Evolutionary conservation across 2,797 vertebrate species (phyloP).

Genomic region (Propithecus deckenii): DNA sequence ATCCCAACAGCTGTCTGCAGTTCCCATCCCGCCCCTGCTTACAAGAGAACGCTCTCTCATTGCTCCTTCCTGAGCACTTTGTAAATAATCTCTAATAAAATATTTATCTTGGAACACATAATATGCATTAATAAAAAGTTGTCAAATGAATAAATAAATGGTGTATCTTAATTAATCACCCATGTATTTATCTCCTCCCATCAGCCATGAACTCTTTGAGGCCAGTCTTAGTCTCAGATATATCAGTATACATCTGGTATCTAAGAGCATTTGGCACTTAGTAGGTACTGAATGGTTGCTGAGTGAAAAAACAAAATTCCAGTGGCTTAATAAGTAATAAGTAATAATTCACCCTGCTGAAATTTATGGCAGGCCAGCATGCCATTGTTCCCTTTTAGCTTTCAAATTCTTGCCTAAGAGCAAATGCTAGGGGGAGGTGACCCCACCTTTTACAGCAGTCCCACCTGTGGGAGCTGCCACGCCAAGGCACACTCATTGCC

Average conservation of each 20-base stretch:
- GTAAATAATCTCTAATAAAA: not conserved
- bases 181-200: not conserved
- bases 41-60: not conserved
- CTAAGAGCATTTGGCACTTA: not conserved
- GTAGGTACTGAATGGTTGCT: not conserved
- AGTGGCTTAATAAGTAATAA: not conserved
- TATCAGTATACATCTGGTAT: not conserved
- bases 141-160: not conserved
- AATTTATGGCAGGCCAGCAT: not conserved
- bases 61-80: not conserved
- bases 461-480: fast-evolving
- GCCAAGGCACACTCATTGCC: fast-evolving
- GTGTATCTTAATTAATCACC: not conserved
- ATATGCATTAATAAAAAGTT: not conserved
- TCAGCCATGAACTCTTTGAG: not conserved
- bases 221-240: not conserved
- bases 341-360: not conserved
- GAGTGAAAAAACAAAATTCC: not conserved
- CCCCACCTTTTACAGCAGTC: fast-evolving
- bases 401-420: not conserved
- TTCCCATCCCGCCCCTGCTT: fast-evolving
- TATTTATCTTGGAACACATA: not conserved
- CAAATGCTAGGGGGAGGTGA: fast-evolving
- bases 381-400: not conserved
- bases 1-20: not conserved